Evolutionary conservation across 2,888 invertebrate genomes (phyloP).

Genomic region (Caenorhabditis angaria): DNA sequence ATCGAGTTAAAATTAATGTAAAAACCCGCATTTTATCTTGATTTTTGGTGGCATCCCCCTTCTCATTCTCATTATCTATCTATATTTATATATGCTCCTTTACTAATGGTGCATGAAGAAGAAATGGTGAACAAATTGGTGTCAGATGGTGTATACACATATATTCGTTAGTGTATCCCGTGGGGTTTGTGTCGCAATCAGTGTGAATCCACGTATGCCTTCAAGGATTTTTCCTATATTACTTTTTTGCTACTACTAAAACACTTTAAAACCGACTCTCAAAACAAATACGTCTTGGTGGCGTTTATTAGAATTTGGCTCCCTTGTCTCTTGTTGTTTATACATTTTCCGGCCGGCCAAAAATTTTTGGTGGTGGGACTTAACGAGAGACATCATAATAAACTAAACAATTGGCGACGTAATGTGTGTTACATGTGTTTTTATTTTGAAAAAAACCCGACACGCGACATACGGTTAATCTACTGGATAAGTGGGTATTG

Average conservation of each 20-base stretch:
- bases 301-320: no score
- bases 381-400: neutral
- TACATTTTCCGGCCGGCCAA: neutral
- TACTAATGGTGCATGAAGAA: neutral
- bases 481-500: neutral
- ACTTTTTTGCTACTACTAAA: no score
- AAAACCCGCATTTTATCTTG: neutral
- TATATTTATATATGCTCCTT: neutral
- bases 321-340: neutral
- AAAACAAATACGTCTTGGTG: no score
- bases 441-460: neutral
- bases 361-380: neutral
- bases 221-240: no score
- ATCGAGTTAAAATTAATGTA: conserved; percentile 2
- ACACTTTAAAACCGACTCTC: no score
- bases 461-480: conserved; percentile 1
- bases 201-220: no score
- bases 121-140: conserved; percentile 4
- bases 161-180: neutral
- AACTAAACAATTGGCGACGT: conserved; percentile 2
- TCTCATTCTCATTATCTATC: neutral
- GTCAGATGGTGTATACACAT: neutral
- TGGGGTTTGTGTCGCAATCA: neutral
- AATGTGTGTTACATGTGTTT: neutral
- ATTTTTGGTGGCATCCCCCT: no score